Base-by-base conservation (phyloP, 1,140 invertebrate species). In the Dendrolimus punctatus region DNA sequence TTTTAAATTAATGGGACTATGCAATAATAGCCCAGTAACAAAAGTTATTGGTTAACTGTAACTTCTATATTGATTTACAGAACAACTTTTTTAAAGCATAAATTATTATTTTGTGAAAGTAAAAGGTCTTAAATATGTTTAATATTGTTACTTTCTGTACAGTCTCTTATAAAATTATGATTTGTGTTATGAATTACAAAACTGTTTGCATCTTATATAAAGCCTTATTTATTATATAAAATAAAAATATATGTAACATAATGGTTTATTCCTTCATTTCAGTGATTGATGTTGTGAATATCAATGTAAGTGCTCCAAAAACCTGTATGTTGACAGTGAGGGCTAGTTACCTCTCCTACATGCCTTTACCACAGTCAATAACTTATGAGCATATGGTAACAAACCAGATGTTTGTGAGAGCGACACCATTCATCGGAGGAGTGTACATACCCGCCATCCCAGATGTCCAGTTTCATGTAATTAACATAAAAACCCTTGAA, bases 271-370 rank as follows among this genome's bases (percentile, higher is more conserved):
- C 8, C 40, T 39, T 50, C 38, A 53, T 80, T 84, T 45, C 73
- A 85, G 81, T 78, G 41, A 45, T 85, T 50, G 80, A 85, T 64
- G 55, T 76, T 23, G 52, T 84, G 5, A 61, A 84, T 9, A 67
- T 71, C 43, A 57, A 68, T 39, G 63, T 74, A 3, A 65, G 62
- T 57, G 64, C 62, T 39, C 80, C 82, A 41, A 83, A 83, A 52
- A 66, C 77, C 10, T 78, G 73, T 46, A 72, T 81, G 71, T 50
- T 77, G 39, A 63, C 67, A 53, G 66, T 81, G 6, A 70, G 62
- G 55, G 65, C 74, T 39, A 64, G 60, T 38, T 73, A 73, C 51
- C 47, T 78, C 7, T 68, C 70, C 10, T 85, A 77, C 57, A 68
- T 76, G 66, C 80, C 82, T 8, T 43, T 77, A 38, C 55, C 64